Percentiles rank a stretch among this genome's conserved stretches.
Evolutionary conservation across 2,888 invertebrate species (phyloP).

Genomic region (Nomada fabriciana): DNA sequence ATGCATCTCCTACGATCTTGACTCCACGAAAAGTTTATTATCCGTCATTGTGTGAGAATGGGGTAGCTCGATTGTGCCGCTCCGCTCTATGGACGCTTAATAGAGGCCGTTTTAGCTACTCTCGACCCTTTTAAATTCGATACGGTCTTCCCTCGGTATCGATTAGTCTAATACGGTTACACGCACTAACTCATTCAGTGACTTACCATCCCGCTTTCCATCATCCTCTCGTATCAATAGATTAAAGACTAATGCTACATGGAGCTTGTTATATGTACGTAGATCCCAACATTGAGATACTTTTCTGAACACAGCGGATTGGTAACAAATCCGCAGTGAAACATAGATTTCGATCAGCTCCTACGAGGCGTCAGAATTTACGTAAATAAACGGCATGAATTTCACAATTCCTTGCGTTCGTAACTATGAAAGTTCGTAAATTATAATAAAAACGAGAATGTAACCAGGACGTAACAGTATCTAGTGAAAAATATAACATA

Average conservation of each 20-base stretch:
- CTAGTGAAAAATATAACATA: too few relatives aligned
- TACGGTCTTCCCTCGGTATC: slow-evolving; percentile 71
- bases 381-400: too few relatives aligned
- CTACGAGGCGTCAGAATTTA: too few relatives aligned
- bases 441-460: too few relatives aligned
- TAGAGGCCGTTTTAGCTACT: slow-evolving; percentile 75
- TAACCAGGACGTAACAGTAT: too few relatives aligned
- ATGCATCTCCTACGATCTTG: slow-evolving; percentile 35
- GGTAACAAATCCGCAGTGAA: too few relatives aligned
- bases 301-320: not conserved
- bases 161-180: slow-evolving; percentile 82
- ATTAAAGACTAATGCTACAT: slow-evolving; percentile 53
- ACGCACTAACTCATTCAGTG: slow-evolving; percentile 77
- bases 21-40: slow-evolving; percentile 62
- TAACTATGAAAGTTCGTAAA: too few relatives aligned
- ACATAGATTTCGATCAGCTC: too few relatives aligned
- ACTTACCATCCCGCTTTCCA: slow-evolving; percentile 50
- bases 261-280: slow-evolving; percentile 43
- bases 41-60: slow-evolving; percentile 64
- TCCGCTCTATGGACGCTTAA: slow-evolving; percentile 70
- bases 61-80: slow-evolving; percentile 52
- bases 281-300: slow-evolving; percentile 64
- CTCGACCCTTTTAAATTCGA: slow-evolving; percentile 71
- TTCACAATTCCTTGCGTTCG: too few relatives aligned
- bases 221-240: slow-evolving; percentile 58